Percentiles rank a stretch among this genome's conserved stretches.
phyloP scores from a whole-genome alignment of 2,888 invertebrate species.

The Cryptops parisi region DNA sequence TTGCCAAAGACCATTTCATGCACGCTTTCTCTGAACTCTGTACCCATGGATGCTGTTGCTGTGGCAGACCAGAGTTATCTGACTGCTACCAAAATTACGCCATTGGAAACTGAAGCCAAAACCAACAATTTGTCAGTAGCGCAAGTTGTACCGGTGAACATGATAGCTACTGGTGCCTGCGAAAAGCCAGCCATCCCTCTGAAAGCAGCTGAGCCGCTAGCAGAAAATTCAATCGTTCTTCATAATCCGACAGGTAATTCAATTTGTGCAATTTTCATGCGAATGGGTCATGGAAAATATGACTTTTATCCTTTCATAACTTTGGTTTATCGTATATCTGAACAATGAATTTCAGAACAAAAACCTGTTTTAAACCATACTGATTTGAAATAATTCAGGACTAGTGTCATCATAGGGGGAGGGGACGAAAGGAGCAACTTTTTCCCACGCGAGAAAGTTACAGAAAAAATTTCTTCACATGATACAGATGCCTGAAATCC shows the following conservation, averaged over 20 bases:
- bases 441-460: no score
- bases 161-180: not conserved
- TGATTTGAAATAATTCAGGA: no score
- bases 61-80: not conserved
- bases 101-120: not conserved
- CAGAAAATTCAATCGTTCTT: not conserved
- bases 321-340: no score
- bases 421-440: no score
- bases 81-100: not conserved
- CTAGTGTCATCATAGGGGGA: no score
- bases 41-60: not conserved
- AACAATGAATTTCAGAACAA: no score
- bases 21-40: not conserved
- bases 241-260: not conserved
- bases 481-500: no score
- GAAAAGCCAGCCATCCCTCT: not conserved
- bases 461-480: no score
- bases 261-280: no score
- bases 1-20: not conserved
- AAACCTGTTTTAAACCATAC: no score
- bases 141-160: not conserved
- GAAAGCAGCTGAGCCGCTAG: not conserved
- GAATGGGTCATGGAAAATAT: no score
- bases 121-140: not conserved
- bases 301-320: no score